Base-by-base conservation (phyloP, 2,888 invertebrate species). In the Nomada fucata region DNA sequence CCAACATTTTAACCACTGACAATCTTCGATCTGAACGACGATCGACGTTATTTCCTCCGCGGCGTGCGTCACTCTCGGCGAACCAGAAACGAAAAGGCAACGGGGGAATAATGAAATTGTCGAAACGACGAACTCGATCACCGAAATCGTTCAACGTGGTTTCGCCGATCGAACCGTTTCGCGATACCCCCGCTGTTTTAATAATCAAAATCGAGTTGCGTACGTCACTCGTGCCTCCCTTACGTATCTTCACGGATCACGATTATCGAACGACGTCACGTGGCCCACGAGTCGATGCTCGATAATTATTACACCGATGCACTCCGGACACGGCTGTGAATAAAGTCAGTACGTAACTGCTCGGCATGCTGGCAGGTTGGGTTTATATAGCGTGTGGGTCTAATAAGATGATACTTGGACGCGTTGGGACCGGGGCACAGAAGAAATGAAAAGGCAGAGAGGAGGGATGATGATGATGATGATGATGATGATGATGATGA, bases 331-430 rank as follows among this genome's bases (percentile, higher is more conserved):
- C 91, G 90, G 86, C 89, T 88, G 83, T 86, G 89, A 84, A 89
- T 90, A 90, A 89, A 90, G 90, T 89, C 90, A 85, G 89, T 90
- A 90, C 87, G 90, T 91, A 92, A 93, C 93, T 93, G 92, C 89
- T 89, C 90, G 91, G 89, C 89, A 92, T 92, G 83, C 90, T 87
- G 91, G 88, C 89, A 91, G 91, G 86, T 90, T 90, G 91, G 91
- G 93, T 94, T 94, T 94, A 94, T 94, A 94, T 94, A 94, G 93
- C 91, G 89, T 88, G 89, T 88, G 89, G 90, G 89, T 89, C 91
- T 93, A 93, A 93, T 93, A 93, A 93, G 93, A 92, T 91, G 92
- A 92, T 92, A 91, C 92, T 91, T 90, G 91, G 89, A 87, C 83
- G 85, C 68, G 86, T 80, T 73, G 84, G 88, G 85, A 84, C 86